Conservation (phyloP, 2,797 vertebrate species). For the Chelmon rostratus region DNA sequence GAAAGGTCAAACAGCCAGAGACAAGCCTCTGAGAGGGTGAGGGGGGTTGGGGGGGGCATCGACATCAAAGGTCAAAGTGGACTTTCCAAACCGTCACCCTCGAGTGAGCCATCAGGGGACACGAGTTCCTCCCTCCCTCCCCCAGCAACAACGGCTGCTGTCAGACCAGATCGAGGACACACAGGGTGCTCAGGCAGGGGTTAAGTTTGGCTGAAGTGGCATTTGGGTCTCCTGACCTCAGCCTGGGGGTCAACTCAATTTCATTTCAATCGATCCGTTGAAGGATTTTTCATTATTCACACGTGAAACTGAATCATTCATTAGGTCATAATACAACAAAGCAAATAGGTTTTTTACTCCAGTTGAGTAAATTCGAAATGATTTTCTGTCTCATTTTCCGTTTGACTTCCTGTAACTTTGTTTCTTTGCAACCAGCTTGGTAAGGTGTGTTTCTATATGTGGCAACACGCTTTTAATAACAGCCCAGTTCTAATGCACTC, state of each 20-base stretch:
- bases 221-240: slow-evolving; percentile 55
- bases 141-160: slow-evolving; percentile 66
- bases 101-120: slow-evolving; percentile 64
- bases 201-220: slow-evolving; percentile 49
- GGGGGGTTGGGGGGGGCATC: not conserved
- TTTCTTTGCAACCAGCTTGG: not conserved
- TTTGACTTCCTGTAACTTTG: not conserved
- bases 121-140: slow-evolving; percentile 41
- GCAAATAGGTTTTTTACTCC: slow-evolving; percentile 11
- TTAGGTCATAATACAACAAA: slow-evolving; percentile 17
- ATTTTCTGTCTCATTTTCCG: slow-evolving; percentile 27
- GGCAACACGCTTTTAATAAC: not conserved
- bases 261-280: slow-evolving; percentile 61
- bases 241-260: slow-evolving; percentile 58
- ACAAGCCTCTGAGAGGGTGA: slow-evolving; percentile 36
- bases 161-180: slow-evolving; percentile 59
- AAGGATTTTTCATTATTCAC: slow-evolving; percentile 51
- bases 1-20: slow-evolving; percentile 67
- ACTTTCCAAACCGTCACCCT: slow-evolving; percentile 75
- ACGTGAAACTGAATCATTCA: slow-evolving; percentile 31
- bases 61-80: slow-evolving; percentile 72
- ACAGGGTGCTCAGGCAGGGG: slow-evolving; percentile 34
- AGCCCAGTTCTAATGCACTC: not conserved
- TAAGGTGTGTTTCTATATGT: too few relatives aligned
- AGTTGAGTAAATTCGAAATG: not conserved